Evolutionary conservation across 2,113 vertebrate genomes (phyloP).

Genomic region (Colaptes auratus): DNA sequence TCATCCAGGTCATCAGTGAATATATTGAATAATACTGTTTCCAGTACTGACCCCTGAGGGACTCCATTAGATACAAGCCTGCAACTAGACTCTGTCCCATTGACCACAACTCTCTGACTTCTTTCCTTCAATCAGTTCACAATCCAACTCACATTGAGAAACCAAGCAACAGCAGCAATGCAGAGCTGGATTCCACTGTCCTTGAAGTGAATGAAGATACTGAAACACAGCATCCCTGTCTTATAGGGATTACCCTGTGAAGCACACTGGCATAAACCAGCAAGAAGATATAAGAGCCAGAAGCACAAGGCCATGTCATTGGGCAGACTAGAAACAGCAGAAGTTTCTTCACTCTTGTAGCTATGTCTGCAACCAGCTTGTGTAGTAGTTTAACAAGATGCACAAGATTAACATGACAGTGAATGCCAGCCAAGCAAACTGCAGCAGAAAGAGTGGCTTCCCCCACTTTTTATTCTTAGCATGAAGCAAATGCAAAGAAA

Average conservation of each 20-base stretch:
- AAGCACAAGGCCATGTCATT: rapidly evolving
- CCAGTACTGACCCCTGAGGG: no score
- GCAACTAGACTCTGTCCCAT: no score
- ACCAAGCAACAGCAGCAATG: rapidly evolving
- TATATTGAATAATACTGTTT: no score
- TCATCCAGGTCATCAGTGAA: no score
- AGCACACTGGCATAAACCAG: background rate
- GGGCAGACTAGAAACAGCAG: background rate
- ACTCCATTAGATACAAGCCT: no score
- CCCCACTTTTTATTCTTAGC: background rate
- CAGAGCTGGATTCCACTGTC: background rate
- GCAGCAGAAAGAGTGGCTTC: background rate
- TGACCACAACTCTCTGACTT: no score
- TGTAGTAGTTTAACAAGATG: background rate
- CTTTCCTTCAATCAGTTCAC: no score
- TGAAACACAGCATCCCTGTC: background rate
- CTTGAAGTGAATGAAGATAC: background rate
- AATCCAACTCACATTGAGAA: background rate
- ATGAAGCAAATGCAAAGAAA: background rate
- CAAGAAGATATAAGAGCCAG: background rate
- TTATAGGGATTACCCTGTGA: rapidly evolving
- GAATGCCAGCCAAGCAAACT: background rate
- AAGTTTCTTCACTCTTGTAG: background rate
- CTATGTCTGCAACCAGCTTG: background rate
- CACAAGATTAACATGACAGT: background rate